phyloP scores from a whole-genome alignment of 2,888 invertebrate species.

The Cephalotes varians region DNA sequence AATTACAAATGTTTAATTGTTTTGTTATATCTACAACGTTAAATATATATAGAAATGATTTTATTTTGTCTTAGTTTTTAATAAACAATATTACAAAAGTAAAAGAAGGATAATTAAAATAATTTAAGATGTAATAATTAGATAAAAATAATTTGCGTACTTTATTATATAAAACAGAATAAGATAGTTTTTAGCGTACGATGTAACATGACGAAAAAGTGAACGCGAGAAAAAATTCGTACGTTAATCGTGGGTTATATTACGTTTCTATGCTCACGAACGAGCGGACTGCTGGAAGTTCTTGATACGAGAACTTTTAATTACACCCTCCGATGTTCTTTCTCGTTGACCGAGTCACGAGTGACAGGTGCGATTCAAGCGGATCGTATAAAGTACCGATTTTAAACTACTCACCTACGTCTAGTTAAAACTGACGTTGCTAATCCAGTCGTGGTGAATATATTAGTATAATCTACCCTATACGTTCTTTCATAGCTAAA shows the following conservation, averaged over 20 bases:
- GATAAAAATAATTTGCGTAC: constrained; percentile 3
- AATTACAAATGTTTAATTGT: not conserved
- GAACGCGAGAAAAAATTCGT: not conserved
- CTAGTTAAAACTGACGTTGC: constrained; percentile 48
- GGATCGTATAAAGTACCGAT: constrained; percentile 39
- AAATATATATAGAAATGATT: not conserved
- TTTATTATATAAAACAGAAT: not conserved
- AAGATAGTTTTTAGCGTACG: not conserved
- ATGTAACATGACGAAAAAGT: not conserved
- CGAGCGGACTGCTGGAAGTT: constrained; percentile 63
- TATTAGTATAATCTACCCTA: constrained; percentile 35
- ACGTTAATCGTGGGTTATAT: constrained; percentile 12
- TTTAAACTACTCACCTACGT: constrained; percentile 30
- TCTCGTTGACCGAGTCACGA: constrained; percentile 62
- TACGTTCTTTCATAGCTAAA: constrained; percentile 21
- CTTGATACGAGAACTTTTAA: constrained; percentile 78
- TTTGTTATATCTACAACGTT: not conserved
- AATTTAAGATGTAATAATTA: not conserved
- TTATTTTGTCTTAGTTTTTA: not conserved
- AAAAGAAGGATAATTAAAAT: not conserved
- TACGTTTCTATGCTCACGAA: constrained; percentile 3
- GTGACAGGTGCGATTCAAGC: constrained; percentile 49
- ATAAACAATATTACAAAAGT: not conserved
- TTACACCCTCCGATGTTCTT: constrained; percentile 73
- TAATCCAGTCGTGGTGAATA: constrained; percentile 39